These are phyloP conservation scores for Pseudochirops corinnae DNA, from an alignment of 2,797 vertebrate species.

Conservation along the genomic window DNA sequence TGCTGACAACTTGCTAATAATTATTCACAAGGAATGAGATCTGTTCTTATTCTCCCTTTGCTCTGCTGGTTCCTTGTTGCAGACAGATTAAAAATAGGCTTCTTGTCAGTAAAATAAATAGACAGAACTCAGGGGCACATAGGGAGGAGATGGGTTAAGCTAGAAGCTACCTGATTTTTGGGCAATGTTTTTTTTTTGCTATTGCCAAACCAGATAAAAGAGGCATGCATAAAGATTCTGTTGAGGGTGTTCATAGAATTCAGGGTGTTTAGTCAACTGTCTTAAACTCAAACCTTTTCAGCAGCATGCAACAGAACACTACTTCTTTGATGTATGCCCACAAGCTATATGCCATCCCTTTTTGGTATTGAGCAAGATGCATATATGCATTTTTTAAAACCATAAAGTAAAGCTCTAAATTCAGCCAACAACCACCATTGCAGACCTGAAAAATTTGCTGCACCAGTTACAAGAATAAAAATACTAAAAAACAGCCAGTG, in stretches of 20 bases:
- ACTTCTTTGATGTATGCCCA: not conserved
- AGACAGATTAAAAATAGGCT: slow-evolving; percentile 46
- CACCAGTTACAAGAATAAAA: slow-evolving; percentile 19
- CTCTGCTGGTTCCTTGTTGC: slow-evolving; percentile 23
- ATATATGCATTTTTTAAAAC: not conserved
- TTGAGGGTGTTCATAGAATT: not conserved
- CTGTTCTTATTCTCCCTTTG: slow-evolving; percentile 45
- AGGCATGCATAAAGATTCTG: not conserved
- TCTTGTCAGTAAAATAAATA: slow-evolving; percentile 60
- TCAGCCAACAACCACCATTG: not conserved
- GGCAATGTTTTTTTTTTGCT: not conserved
- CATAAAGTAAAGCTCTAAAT: slow-evolving; percentile 50
- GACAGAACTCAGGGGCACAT: slow-evolving; percentile 19
- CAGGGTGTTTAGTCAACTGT: not conserved
- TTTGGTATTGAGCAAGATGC: slow-evolving; percentile 28
- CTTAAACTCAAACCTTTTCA: not conserved
- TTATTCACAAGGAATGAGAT: slow-evolving; percentile 58
- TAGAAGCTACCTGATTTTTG: not conserved
- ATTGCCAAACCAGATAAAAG: not conserved
- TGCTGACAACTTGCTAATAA: slow-evolving; percentile 64
- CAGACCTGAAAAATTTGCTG: slow-evolving; percentile 20
- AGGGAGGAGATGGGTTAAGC: not conserved
- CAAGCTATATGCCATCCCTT: slow-evolving; percentile 9
- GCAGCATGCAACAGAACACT: not conserved
- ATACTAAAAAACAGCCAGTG: not conserved